Evolutionary conservation across 2,797 vertebrate genomes (phyloP).

Genomic region (Oceanodroma leucorhoa): DNA sequence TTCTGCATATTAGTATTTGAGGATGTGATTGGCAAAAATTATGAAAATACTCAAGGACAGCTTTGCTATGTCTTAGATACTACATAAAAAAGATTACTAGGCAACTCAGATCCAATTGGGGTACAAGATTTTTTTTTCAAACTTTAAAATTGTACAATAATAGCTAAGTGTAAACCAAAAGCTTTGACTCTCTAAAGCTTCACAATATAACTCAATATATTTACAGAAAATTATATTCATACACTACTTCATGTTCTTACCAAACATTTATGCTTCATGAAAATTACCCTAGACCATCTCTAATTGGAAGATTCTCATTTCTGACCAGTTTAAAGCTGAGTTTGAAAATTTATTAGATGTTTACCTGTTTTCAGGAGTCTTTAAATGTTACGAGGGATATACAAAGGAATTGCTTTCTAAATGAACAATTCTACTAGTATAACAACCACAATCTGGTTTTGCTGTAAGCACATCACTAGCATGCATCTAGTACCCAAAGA

Average conservation of each 20-base stretch:
- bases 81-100: neutral
- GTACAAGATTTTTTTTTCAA: neutral
- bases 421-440: neutral
- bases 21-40: neutral
- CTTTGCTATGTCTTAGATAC: neutral
- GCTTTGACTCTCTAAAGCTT: neutral
- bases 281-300: neutral
- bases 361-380: neutral
- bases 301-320: neutral
- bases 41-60: neutral
- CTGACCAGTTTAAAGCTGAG: neutral
- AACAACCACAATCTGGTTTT: neutral
- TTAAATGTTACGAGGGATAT: neutral
- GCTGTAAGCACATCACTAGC: neutral
- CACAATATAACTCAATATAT: neutral
- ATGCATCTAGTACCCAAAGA: neutral
- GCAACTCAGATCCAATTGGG: neutral
- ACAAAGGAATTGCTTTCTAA: neutral
- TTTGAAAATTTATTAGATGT: neutral
- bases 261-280: neutral
- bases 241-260: neutral
- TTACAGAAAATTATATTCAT: neutral
- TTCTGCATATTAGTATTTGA: neutral
- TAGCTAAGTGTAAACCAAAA: neutral
- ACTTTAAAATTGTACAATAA: neutral